Evolutionary conservation across 1,140 invertebrate species (phyloP).

Genomic region (Mercenaria mercenaria): DNA sequence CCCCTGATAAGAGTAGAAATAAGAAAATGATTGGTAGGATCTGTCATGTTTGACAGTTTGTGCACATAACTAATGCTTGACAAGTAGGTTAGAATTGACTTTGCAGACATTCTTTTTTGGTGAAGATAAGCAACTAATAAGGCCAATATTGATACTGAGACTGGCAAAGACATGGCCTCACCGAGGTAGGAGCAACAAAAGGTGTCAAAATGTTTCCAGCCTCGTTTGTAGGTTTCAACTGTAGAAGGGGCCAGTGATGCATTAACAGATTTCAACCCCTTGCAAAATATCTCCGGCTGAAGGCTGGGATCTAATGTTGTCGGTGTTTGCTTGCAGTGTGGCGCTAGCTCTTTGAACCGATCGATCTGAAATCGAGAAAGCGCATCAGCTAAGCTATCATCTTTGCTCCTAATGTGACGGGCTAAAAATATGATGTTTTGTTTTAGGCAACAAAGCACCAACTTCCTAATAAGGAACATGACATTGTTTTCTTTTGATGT

Average conservation of each 20-base stretch:
- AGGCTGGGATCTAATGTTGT: neutral
- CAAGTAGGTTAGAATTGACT: neutral
- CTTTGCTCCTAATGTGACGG: neutral
- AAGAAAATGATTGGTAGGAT: neutral
- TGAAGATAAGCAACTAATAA: too few relatives aligned
- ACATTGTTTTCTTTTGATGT: conserved; percentile 1
- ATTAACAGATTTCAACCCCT: conserved; percentile 12
- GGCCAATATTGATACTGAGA: too few relatives aligned
- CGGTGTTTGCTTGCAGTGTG: neutral
- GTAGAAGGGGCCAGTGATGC: neutral
- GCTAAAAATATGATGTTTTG: conserved; percentile 18
- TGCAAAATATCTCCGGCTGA: conserved; percentile 3
- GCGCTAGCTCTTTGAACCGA: neutral
- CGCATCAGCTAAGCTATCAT: conserved; percentile 27
- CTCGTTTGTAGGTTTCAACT: neutral
- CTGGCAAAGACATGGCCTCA: too few relatives aligned
- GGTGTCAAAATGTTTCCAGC: neutral
- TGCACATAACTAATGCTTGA: neutral
- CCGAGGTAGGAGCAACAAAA: neutral
- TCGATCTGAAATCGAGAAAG: conserved; percentile 44
- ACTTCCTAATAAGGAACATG: neutral
- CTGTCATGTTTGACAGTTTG: neutral
- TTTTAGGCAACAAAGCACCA: neutral
- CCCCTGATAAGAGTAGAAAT: neutral
- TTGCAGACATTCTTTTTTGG: neutral